A percentile compares a stretch with the other conserved stretches of the same genome.
Conservation (phyloP, 1,140 invertebrate genomes). For the Wasmannia auropunctata region DNA sequence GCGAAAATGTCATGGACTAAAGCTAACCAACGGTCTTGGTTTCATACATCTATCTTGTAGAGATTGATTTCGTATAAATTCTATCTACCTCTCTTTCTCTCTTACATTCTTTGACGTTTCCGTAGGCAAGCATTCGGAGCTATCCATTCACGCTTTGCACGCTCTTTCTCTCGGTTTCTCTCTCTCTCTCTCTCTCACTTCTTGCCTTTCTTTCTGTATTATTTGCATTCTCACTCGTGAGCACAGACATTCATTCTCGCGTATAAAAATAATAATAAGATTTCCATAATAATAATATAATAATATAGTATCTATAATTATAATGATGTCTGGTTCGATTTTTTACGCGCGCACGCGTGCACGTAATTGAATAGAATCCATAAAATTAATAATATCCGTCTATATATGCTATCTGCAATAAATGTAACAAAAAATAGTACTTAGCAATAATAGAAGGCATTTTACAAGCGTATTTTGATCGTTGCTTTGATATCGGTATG, state of each 20-base stretch:
- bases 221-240: conserved; percentile 58
- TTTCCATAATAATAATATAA: conserved; percentile 71
- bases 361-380: conserved; percentile 80
- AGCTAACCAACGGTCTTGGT: conserved; percentile 76
- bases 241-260: conserved; percentile 58
- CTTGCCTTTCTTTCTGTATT: conserved; percentile 44
- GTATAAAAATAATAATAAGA: conserved; percentile 75
- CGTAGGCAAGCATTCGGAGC: conserved; percentile 35
- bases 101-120: conserved; percentile 20
- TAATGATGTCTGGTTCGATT: conserved; percentile 52
- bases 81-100: conserved; percentile 49
- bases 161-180: conserved; percentile 49
- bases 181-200: conserved; percentile 24
- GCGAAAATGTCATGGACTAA: conserved; percentile 82
- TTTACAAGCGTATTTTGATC: conserved; percentile 86
- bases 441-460: conserved; percentile 83
- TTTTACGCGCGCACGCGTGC: too few species aligned
- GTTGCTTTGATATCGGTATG: conserved; percentile 83
- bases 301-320: conserved; percentile 60
- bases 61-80: conserved; percentile 59
- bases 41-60: conserved; percentile 16
- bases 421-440: conserved; percentile 85
- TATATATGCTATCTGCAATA: conserved; percentile 82
- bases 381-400: conserved; percentile 83
- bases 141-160: conserved; percentile 56